Conservation (phyloP, 2,888 invertebrate species). For the Catocala fraxini region DNA sequence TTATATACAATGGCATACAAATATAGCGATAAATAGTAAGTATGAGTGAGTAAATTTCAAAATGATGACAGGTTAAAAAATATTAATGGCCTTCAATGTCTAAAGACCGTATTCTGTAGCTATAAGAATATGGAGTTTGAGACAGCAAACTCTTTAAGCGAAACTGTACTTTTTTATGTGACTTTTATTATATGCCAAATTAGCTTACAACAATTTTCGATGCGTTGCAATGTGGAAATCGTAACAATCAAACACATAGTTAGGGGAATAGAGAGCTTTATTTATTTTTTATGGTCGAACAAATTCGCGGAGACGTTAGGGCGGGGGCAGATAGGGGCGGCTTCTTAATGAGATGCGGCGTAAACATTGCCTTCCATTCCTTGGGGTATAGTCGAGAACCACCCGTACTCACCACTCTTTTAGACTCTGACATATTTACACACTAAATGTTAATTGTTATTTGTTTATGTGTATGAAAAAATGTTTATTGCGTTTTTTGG, state of each 20-base stretch:
- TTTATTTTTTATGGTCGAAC: constrained; percentile 78
- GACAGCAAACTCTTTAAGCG: not conserved
- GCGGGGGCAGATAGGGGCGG: constrained; percentile 44
- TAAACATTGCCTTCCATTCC: constrained; percentile 74
- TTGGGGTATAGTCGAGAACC: constrained; percentile 64
- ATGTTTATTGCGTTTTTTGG: constrained; percentile 15
- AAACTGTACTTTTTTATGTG: not conserved
- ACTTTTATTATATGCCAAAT: not conserved
- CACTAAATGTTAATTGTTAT: constrained; percentile 54
- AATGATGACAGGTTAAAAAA: too few species aligned
- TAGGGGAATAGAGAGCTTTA: constrained; percentile 60
- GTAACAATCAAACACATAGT: constrained; percentile 55
- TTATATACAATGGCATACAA: too few species aligned
- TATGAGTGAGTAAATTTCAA: too few species aligned
- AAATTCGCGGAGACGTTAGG: constrained; percentile 59
- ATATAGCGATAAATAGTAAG: too few species aligned
- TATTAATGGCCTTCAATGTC: too few species aligned
- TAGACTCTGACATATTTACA: constrained; percentile 46
- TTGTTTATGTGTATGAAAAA: constrained; percentile 27
- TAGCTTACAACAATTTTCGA: not conserved
- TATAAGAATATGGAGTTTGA: too few species aligned
- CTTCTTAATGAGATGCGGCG: constrained; percentile 80
- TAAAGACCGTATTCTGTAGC: too few species aligned
- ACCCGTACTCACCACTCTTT: constrained; percentile 46
- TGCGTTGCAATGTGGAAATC: constrained; percentile 39